Evolutionary conservation across 2,888 invertebrate species (phyloP), one percentile per base, ranked within the genome.

Genomic region (Ptilodon capucinus): DNA sequence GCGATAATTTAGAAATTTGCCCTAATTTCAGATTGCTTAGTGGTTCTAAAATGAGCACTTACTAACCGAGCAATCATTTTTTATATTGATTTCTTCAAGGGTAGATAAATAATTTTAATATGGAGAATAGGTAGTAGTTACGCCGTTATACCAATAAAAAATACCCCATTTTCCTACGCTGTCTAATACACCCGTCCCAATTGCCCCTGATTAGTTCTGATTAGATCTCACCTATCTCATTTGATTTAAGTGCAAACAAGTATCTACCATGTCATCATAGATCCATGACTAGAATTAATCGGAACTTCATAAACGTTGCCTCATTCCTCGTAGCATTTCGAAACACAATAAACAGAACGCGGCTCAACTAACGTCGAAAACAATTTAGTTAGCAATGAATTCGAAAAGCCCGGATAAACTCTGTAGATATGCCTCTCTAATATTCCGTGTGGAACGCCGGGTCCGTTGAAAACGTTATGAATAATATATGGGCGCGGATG

Each of bases 321-420:
- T 16, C 8, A 8, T 44, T 28, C 39, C 39, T 40, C 11, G 40
- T n/a, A n/a, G n/a, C 23, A 30, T 3, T 21, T 32, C n/a, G 18
- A 11, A 30, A 39, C 19, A 44, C 30, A 44, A 44, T 39, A 39
- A 44, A 43, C 16, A 38, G 14, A 2, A 38, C 21, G 40, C 23
- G 46, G 13, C 28, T 9, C 25, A 2, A 13, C 57, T 61, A 62
- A 66, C 61, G 74, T 77, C 74, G 69, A 80, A 80, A 81, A 86
- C 83, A 86, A 86, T 87, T 87, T 84, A 76, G 84, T 86, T 88
- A 86, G 74, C 79, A 76, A 77, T 82, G 81, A 77, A 84, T 85
- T 83, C 76, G 79, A 76, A 80, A 84, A 82, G 79, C 76, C 70
- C 58, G 78, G 71, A 76, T 82, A 74, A 81, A 79, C 77, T 75